A percentile compares a stretch with the other conserved stretches of the same genome.
phyloP scores from a whole-genome alignment of 2,888 invertebrate genomes.

The Lithophane leautieri region DNA sequence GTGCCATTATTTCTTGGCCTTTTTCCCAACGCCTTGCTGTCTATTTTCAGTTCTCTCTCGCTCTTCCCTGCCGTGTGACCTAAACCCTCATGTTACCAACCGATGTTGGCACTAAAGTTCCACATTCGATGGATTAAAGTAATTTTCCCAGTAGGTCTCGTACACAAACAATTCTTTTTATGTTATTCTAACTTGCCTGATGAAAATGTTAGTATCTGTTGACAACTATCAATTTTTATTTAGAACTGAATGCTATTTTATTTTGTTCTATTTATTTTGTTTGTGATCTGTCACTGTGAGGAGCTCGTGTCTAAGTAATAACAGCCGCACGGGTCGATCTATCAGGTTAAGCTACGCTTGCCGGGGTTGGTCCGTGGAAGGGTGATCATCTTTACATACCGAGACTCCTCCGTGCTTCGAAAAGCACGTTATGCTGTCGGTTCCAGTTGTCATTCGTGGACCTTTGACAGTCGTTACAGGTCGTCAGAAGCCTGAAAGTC shows the following conservation, averaged over 20 bases:
- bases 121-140: conserved; percentile 44
- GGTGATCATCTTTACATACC: too few relatives aligned
- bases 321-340: too few relatives aligned
- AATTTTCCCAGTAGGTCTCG: conserved; percentile 22
- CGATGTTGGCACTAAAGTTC: conserved; percentile 34
- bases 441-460: too few relatives aligned
- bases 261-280: conserved; percentile 8
- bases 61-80: neutral
- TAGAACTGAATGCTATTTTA: conserved; percentile 8
- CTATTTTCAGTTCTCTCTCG: neutral
- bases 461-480: too few relatives aligned
- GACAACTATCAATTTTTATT: conserved; percentile 50
- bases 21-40: neutral
- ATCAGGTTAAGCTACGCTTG: too few relatives aligned
- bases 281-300: conserved; percentile 3
- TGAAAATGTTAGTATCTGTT: conserved; percentile 35
- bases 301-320: too few relatives aligned
- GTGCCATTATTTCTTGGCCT: neutral
- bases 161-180: conserved; percentile 45
- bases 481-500: too few relatives aligned
- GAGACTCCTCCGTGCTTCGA: too few relatives aligned
- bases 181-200: conserved; percentile 23
- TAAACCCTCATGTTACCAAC: neutral
- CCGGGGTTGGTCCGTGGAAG: too few relatives aligned
- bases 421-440: too few relatives aligned